Base-by-base conservation (phyloP, 2,113 vertebrate genomes). In the Atlantisia rogersi region DNA sequence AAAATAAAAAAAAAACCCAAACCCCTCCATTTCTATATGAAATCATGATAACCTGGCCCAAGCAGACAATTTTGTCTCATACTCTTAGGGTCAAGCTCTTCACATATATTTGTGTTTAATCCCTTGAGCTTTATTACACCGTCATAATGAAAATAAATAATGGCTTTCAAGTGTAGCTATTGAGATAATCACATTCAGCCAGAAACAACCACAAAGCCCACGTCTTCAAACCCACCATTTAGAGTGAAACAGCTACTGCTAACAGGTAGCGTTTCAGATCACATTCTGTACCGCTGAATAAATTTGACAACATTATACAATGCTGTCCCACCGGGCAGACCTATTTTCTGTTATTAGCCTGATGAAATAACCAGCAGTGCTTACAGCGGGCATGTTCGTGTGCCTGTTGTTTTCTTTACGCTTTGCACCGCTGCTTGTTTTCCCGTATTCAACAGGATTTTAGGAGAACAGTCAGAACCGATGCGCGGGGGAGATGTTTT, bases 101-200 rank as follows among this genome's bases (percentile, higher is more conserved):
- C 82, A 22, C 73, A 26, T 15, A 48, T 64, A 63, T 64, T 83
- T 17, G 39, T 22, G 16, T 64, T 12, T 84, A 86, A 96, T 94
- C 86, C 76, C 53, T 50, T 4, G 67, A 91, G 80, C 32, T 0
- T 63, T 69, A 12, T 21, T 58, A 11, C 74, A 39, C 53, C 4
- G 48, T n/a, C 91, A 92, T 75, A 76, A 42, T 26, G 73, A 71
- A 55, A 96, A 90, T 71, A 16, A 93, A 82, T 64, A 88, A 48
- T 40, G 6, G 88, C 69, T 92, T 75, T 82, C 24, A 18, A 90
- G 83, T 25, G 39, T 64, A 81, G 80, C 92, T 82, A 63, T 53
- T 79, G 90, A 88, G 73, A 91, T 88, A 93, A 96, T 78, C 75
- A 17, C 82, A 22, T n/a, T 25, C 78, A 42, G 69, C n/a, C 68